phyloP scores from a whole-genome alignment of 2,113 vertebrate genomes.

The Corythornis vintsioides region DNA sequence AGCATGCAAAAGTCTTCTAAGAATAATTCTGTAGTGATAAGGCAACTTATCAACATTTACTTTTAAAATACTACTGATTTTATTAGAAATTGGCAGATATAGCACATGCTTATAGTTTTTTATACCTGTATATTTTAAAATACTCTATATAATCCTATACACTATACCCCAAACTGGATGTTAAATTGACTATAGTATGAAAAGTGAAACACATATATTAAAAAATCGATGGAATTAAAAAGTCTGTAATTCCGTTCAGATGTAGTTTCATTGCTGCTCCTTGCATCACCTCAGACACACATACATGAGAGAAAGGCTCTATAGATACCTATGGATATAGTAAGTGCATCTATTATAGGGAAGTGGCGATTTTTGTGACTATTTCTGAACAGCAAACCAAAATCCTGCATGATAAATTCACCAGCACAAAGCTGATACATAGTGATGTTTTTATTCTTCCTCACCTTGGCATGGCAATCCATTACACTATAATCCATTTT shows the following conservation, averaged over 20 bases:
- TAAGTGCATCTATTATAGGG: accelerated
- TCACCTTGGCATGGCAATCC: background rate
- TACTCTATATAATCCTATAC: background rate
- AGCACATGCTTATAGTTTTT: background rate
- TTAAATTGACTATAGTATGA: background rate
- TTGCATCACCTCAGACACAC: background rate
- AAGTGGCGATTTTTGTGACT: background rate
- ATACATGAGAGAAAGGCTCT: background rate
- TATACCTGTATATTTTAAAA: background rate
- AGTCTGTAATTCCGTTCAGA: background rate
- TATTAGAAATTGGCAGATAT: background rate
- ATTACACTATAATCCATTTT: background rate
- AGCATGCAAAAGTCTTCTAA: background rate
- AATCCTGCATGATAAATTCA: background rate
- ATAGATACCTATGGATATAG: background rate
- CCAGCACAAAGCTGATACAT: background rate
- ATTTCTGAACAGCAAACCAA: background rate
- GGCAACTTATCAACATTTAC: background rate
- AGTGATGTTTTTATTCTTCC: background rate
- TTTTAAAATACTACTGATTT: background rate
- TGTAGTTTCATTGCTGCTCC: background rate
- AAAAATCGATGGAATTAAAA: background rate
- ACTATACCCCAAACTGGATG: background rate
- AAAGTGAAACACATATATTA: background rate
- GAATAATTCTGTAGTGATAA: background rate